Base-by-base conservation (phyloP, 2,797 vertebrate genomes). In the Agapornis canus region DNA sequence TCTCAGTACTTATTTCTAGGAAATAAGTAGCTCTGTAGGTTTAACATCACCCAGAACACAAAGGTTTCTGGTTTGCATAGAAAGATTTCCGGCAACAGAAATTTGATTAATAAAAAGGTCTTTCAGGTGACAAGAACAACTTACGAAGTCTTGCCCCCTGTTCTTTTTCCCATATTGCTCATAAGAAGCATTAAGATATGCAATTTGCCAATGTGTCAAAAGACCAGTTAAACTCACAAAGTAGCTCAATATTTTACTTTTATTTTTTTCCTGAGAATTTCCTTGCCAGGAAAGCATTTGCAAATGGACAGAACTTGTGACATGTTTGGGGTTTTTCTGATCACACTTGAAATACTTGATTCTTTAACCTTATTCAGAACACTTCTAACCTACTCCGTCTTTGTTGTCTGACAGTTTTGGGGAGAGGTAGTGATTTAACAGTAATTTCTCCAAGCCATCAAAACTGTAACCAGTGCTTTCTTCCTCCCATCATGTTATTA, bases 361-460 rank as follows among this genome's bases (percentile, higher is more conserved):
- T 88, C 37, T 81, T 79, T 40, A 47, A 45, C 17, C 60, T n/a
- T 27, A 60, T 61, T 89, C 70, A 79, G 61, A 75, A 42, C 12
- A 19, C n/a, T 92, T 69, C 73, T 79, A 83, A 84, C 14, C 47
- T 72, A 54, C 35, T 57, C 32, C 10, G 69, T 47, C 60, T 93
- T 52, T 9, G 64, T 52, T 81, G 37, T 63, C 86, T 47, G 83
- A 69, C 79, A 49, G 0, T 25, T 93, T 79, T 5, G 29, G 49
- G 35, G 21, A 92, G 77, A 88, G 49, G 13, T 47, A 93, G 23
- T n/a, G 56, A 94, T 73, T 80, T 82, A 85, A 59, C 39, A 70
- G 31, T 35, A 76, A 65, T 81, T 92, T 85, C 48, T 92, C 27
- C 54, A 90, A 61, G 68, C 6, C 39, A 65, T 69, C 65, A 78